phyloP scores from a whole-genome alignment of 2,888 invertebrate genomes.

The Clusia tigrina region DNA sequence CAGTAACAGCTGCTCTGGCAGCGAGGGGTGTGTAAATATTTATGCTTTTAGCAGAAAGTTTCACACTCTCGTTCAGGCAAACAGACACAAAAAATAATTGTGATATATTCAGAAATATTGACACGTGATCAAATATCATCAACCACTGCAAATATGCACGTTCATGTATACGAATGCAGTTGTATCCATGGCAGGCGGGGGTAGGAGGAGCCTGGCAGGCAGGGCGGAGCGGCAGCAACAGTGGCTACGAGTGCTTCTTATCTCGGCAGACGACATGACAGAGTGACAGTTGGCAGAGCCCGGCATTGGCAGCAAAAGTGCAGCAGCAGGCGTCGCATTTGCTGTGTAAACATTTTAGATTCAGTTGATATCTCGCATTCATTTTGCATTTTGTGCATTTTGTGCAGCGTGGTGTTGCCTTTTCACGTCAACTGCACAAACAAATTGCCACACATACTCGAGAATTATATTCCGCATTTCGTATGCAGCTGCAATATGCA shows the following conservation, averaged over 20 bases:
- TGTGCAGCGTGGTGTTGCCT: background rate
- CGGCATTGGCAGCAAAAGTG: background rate
- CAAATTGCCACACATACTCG: too few species aligned
- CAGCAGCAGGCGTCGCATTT: background rate
- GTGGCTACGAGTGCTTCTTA: background rate
- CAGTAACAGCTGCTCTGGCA: too few species aligned
- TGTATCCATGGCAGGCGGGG: too few species aligned
- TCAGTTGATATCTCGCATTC: background rate
- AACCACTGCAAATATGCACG: conserved; percentile 5
- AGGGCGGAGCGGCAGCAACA: background rate
- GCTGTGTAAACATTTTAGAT: conserved; percentile 1
- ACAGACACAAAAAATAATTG: background rate
- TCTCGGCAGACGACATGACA: background rate
- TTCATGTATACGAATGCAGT: too few species aligned
- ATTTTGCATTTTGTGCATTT: background rate
- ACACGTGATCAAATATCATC: background rate
- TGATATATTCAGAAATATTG: background rate
- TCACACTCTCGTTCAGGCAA: background rate
- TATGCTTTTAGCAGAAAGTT: conserved; percentile 6
- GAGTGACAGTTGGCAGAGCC: background rate
- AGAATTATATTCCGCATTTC: too few species aligned
- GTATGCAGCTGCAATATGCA: background rate
- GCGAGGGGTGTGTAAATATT: background rate
- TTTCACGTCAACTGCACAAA: background rate
- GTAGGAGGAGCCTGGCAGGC: background rate